Percentiles rank a stretch among this genome's conserved stretches.
Conservation (phyloP, 2,113 vertebrate genomes). For the Oryzias melastigma region DNA sequence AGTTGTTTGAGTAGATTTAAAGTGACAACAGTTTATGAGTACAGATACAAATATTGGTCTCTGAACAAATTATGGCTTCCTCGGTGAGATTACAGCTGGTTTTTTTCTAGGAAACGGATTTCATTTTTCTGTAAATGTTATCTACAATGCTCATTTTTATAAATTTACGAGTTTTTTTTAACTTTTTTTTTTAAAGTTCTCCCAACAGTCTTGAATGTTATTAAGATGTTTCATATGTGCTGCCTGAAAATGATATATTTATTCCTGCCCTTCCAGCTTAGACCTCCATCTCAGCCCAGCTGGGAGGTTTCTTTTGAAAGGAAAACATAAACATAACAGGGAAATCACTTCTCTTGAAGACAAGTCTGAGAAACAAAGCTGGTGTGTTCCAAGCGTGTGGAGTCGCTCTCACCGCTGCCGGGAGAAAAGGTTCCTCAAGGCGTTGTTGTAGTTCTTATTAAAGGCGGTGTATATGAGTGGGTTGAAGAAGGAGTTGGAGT, state of each 20-base stretch:
- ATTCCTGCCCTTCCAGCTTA: slow-evolving; percentile 9
- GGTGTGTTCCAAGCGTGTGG: slow-evolving; percentile 16
- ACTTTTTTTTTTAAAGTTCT: not conserved
- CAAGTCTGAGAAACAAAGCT: slow-evolving; percentile 27
- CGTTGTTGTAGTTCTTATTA: slow-evolving; percentile 97
- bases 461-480: slow-evolving; percentile 96
- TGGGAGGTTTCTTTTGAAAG: slow-evolving; percentile 24
- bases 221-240: slow-evolving; percentile 16
- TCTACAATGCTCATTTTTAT: not conserved
- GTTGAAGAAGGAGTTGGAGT: slow-evolving; percentile 98
- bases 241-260: slow-evolving; percentile 11
- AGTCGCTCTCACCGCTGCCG: slow-evolving; percentile 78
- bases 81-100: not conserved
- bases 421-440: slow-evolving; percentile 90
- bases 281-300: slow-evolving; percentile 24
- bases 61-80: slow-evolving; percentile 5
- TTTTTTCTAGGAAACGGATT: not conserved
- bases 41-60: not conserved
- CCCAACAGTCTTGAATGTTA: slow-evolving; percentile 11
- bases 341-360: slow-evolving; percentile 13
- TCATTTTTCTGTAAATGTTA: slow-evolving; percentile 2
- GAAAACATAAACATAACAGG: slow-evolving; percentile 19
- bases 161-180: not conserved
- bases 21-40: not conserved
- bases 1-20: slow-evolving; percentile 15